Evolutionary conservation across 2,113 vertebrate species (phyloP), one percentile per base, ranked within the genome.

Genomic region (Ovibos moschatus): DNA sequence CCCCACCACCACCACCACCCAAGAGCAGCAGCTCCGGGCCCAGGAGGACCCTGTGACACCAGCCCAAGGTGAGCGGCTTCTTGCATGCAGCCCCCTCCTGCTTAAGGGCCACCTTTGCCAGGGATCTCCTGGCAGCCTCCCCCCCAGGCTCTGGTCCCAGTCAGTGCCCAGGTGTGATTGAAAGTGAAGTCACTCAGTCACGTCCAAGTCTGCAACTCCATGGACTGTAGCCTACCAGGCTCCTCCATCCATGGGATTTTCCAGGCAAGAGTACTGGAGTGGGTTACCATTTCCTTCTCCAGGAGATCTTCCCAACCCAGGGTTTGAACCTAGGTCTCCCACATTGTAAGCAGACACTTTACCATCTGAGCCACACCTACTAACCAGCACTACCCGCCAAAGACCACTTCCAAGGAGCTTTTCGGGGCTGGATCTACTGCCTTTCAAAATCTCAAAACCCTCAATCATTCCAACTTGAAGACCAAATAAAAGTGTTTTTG

Each of bases 121-220:
- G 17, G 28, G 21, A 6, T 30, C 19, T 10, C 2, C 2, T 1
- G 33, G 67, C 23, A 51, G 19, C 85, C 57, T 30, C 40, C 27
- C 12, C 33, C n/a, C n/a, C 23, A 6, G 81, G 43, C 71, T n/a
- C 3, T 1, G 25, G 28, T 60, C 43, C 11, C 0, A 13, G 62
- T 19, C 27, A 30, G n/a, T 13, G 12, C 51, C 21, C 30, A 1
- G 0, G 28, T 28, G 9, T 7, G 14, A 55, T 1, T 1, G n/a
- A 47, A 53, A 67, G 28, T 15, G 58, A 62, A 62, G 28, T 62
- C 2, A 1, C 60, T 62, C 60, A 62, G 58, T 62, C 58, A 7
- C 13, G 3, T 62, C 6, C 6, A 30, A 30, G 28, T 30, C 13
- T 62, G 60, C 2, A 0, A 62, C 60, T 13, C 13, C 13, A 30